Conservation (phyloP, 2,797 vertebrate species). For the Gambusia yucatana region DNA sequence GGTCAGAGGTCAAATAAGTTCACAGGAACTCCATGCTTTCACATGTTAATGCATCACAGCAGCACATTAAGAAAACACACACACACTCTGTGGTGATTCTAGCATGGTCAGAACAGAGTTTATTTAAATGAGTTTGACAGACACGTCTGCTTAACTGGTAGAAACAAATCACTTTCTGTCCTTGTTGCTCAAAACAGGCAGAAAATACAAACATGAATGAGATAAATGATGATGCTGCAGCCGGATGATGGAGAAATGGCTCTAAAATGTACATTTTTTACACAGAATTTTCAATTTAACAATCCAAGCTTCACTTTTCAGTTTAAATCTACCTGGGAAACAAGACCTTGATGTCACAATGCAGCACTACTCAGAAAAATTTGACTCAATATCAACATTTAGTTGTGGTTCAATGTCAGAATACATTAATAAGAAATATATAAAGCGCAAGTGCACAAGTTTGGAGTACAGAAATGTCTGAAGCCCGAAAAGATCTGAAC, state of each 20-base stretch:
- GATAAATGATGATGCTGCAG: not conserved
- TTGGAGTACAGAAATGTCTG: slow-evolving; percentile 17
- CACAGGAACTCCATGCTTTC: slow-evolving; percentile 86
- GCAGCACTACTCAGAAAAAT: not conserved
- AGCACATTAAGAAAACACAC: slow-evolving; percentile 55
- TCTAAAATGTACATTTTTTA: not conserved
- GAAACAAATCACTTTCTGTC: slow-evolving; percentile 16
- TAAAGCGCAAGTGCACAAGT: slow-evolving; percentile 9
- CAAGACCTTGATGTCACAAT: not conserved
- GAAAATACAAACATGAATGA: slow-evolving; percentile 24
- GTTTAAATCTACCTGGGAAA: not conserved
- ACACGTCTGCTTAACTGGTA: slow-evolving; percentile 33
- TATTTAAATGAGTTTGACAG: slow-evolving; percentile 59
- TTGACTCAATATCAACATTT: not conserved
- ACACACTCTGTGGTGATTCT: slow-evolving; percentile 39
- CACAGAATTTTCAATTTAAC: not conserved
- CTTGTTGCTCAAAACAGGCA: not conserved
- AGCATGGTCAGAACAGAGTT: slow-evolving; percentile 48
- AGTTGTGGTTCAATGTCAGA: not conserved
- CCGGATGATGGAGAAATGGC: not conserved
- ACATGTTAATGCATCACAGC: slow-evolving; percentile 83
- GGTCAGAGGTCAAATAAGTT: slow-evolving; percentile 89
- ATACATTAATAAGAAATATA: slow-evolving; percentile 10
- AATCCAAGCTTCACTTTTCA: not conserved
- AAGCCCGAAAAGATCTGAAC: slow-evolving; percentile 19